Evolutionary conservation across 2,113 vertebrate genomes (phyloP).

Genomic region (Platysteira castanea): DNA sequence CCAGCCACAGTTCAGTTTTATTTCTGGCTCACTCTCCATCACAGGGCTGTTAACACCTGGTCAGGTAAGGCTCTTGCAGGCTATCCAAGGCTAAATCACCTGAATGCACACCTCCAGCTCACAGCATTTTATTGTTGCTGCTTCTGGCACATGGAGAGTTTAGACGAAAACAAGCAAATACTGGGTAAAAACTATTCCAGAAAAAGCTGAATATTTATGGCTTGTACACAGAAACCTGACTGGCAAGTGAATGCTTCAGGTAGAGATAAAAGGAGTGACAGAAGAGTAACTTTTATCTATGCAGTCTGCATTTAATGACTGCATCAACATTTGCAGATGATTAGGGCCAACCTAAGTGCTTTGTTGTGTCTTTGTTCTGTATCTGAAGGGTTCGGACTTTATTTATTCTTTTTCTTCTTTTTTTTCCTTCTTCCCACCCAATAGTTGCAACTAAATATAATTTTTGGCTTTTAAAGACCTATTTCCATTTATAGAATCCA

Average conservation of each 20-base stretch:
- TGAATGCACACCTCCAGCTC: not conserved
- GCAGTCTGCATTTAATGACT: not conserved
- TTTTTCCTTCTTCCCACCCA: not conserved
- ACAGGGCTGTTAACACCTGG: not conserved
- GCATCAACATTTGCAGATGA: not conserved
- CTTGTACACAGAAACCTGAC: not conserved
- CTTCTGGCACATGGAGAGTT: not conserved
- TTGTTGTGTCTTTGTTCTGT: not conserved
- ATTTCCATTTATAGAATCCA: conserved; percentile 54
- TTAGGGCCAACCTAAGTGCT: not conserved
- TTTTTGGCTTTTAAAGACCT: conserved; percentile 4
- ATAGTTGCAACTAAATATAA: conserved; percentile 24
- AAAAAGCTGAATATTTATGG: conserved; percentile 33
- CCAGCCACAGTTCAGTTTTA: not conserved
- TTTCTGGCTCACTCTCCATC: not conserved
- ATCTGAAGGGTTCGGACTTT: not conserved
- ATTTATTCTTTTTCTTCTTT: not conserved
- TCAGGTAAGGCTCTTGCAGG: not conserved
- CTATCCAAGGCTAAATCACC: not conserved
- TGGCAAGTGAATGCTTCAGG: not conserved
- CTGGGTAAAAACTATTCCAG: not conserved
- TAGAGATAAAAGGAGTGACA: conserved; percentile 27
- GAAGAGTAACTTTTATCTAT: conserved; percentile 10
- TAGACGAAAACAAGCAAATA: not conserved
- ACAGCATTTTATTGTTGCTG: not conserved